Evolutionary conservation across 2,113 vertebrate species (phyloP), one percentile per base, ranked within the genome.

Genomic region (Alethe diademata): DNA sequence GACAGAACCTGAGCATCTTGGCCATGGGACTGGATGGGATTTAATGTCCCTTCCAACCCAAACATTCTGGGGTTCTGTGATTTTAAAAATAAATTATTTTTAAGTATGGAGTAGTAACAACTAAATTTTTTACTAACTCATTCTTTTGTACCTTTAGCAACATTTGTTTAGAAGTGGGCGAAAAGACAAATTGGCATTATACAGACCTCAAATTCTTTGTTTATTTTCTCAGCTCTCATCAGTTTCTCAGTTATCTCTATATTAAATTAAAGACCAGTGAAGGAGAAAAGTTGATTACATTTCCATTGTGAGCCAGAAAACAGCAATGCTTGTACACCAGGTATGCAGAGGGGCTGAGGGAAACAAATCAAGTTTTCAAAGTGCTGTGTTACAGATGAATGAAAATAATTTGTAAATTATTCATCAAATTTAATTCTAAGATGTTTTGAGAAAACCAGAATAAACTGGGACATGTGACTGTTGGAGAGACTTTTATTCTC

Each of bases 261-360:
- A 75, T 93, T 86, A 88, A 92, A 91, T 95, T 86, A 74, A 92
- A 84, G 69, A 93, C 67, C 90, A 94, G 78, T 69, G 76, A 73
- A 93, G 93, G 70, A 78, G 93, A 90, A 96, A 90, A 76, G 85
- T 70, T 83, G 74, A 65, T 96, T 82, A 43, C 69, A 8, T 95
- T 96, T 80, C 25, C 93, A 56, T 72, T 88, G 88, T 85, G 73
- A 60, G 78, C 26, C 85, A 43, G 64, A 14, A 91, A 96, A 62
- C 48, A 84, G 96, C 86, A 81, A 15, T 51, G 60, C 14, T 29
- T 38, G 38, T 86, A 29, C 73, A 48, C 42, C 81, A 94, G 89
- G 71, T 90, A 72, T 58, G 78, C 86, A 87, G 6, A 87, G 78
- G 15, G 93, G 51, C 54, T 61, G 7, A 33, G 40, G 61, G 75